phyloP scores from a whole-genome alignment of 1,140 invertebrate genomes.

The Brachionus plicatilis region DNA sequence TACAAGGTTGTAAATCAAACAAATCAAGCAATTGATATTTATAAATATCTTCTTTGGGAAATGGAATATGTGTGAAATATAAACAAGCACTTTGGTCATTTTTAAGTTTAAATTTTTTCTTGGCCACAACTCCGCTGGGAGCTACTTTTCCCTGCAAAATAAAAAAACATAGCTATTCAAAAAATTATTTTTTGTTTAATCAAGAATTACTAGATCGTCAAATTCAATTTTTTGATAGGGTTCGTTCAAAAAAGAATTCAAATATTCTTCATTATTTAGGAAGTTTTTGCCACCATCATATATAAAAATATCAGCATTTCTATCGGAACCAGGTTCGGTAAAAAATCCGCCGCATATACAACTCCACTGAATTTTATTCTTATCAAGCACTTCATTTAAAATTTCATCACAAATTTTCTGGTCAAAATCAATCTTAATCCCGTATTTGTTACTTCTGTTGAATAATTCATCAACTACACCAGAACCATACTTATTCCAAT shows the following conservation, averaged over 20 bases:
- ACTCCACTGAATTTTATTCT: not conserved
- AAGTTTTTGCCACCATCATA: not conserved
- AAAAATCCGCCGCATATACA: not conserved
- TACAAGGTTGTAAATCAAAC: not conserved
- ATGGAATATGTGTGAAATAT: not conserved
- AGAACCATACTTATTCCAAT: not conserved
- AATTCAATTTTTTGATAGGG: not conserved
- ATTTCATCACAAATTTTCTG: not conserved
- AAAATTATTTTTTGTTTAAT: too few species aligned
- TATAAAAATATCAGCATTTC: not conserved
- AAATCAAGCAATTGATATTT: not conserved
- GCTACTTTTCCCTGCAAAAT: not conserved
- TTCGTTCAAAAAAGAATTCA: not conserved
- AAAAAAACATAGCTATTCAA: not conserved
- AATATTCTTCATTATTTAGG: not conserved
- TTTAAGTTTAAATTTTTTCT: not conserved
- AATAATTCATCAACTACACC: not conserved
- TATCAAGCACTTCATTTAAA: not conserved
- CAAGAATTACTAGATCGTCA: not conserved
- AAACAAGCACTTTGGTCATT: not conserved
- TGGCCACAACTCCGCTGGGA: not conserved
- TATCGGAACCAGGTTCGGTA: not conserved
- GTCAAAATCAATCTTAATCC: not conserved
- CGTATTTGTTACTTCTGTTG: not conserved
- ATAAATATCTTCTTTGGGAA: not conserved